A percentile compares a stretch with the other conserved stretches of the same genome.
Evolutionary conservation across 2,888 invertebrate genomes (phyloP).

Genomic region (Drosophila melanocephala): DNA sequence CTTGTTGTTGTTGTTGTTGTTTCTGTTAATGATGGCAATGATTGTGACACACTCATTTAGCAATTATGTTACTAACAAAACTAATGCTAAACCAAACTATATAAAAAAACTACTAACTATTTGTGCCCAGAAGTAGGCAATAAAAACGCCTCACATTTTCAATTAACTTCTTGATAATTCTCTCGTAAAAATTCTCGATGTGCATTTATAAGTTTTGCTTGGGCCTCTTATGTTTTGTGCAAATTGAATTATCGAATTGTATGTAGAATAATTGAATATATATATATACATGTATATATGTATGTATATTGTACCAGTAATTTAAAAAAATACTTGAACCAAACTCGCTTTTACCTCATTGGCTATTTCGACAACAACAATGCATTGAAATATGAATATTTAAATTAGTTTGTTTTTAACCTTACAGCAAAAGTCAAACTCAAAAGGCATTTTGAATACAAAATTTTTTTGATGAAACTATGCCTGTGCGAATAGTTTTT

Average conservation of each 20-base stretch:
- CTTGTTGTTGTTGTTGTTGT: constrained; percentile 45
- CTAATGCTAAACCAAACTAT: constrained; percentile 22
- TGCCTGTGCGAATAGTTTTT: constrained; percentile 64
- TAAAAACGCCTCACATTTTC: constrained; percentile 23
- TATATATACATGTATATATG: not conserved
- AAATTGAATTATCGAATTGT: constrained; percentile 31
- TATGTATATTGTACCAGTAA: constrained; percentile 6
- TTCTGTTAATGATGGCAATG: constrained; percentile 52
- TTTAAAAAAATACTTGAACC: constrained; percentile 19
- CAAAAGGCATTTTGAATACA: constrained; percentile 31
- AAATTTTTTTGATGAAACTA: constrained; percentile 34
- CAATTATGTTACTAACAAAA: constrained; percentile 45
- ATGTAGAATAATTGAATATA: constrained; percentile 31
- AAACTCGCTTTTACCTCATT: constrained; percentile 41
- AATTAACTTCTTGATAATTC: constrained; percentile 28
- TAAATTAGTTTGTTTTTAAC: constrained; percentile 42
- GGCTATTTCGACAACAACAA: constrained; percentile 59
- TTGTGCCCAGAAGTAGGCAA: constrained; percentile 14
- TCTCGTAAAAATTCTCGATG: constrained; percentile 25
- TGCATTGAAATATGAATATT: constrained; percentile 34
- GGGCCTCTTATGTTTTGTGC: constrained; percentile 34
- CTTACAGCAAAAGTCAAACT: constrained; percentile 24
- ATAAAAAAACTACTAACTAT: constrained; percentile 25
- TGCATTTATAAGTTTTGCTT: constrained; percentile 47
- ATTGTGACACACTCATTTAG: constrained; percentile 36